Evolutionary conservation across 2,888 invertebrate species (phyloP), one percentile per base, ranked within the genome.

Genomic region (Protodeltote pygarga): DNA sequence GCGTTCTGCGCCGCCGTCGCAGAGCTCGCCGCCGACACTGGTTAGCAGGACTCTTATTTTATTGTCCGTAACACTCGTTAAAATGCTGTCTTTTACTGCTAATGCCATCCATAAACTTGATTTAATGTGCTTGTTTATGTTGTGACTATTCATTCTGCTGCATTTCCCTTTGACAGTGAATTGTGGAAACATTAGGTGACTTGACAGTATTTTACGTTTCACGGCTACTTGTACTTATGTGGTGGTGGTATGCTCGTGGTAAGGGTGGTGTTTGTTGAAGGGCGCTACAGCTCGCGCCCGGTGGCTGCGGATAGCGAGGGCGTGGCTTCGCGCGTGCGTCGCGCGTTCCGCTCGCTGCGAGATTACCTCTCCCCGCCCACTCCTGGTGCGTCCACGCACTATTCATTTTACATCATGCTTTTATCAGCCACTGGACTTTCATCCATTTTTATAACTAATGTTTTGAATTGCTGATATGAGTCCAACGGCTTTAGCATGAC

Each of bases 1-100:
- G 95, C 96, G 54, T 97, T 97, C 89, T 97, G 97, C 82, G 94
- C 95, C 35, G 93, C 97, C 47, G 95, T 97, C 66, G 95, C 95
- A 3, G 97, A 97, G 73, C 93, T 95, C 62, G 94, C 94, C 47
- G 92, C 93, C 11, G 90, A 90, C 72, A 80, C 85, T 68, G 90
- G 91, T 91, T 47, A 69, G 76, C 69, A 19, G 17, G 11, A 28
- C 20, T 28, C 5, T 16, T 21, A 27, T 27, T 45, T 35, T 17
- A 29, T 32, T 21, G 19, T 27, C 25, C 38, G 10, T 20, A n/a
- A 25, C 41, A 29, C 27, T 49, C 44, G 47, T 46, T 44, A 41
- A 42, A 52, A 38, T 35, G 13, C 50, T 54, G 42, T 38, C 48
- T 24, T 50, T 49, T 57, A 37, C 47, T 49, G 49, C 32, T 35